A percentile compares a stretch with the other conserved stretches of the same genome.
Evolutionary conservation across 1,140 invertebrate species (phyloP).

Genomic region (Oncopodura yosiiana): DNA sequence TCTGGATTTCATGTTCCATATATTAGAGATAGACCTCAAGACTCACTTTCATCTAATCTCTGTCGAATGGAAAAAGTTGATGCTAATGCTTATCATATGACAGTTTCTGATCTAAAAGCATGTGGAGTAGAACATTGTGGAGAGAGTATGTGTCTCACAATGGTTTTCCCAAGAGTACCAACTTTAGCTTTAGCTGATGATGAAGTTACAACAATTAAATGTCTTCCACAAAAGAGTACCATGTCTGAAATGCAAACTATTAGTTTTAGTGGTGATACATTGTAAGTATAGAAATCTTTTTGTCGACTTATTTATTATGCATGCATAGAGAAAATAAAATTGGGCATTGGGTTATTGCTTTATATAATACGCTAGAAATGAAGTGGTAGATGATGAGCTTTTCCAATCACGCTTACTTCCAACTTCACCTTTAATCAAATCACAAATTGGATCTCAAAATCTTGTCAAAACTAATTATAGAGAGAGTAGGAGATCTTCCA

Average conservation of each 20-base stretch:
- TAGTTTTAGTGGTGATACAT: conserved; percentile 31
- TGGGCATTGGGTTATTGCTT: no score
- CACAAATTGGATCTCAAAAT: no score
- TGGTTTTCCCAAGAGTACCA: conserved; percentile 33
- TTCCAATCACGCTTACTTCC: no score
- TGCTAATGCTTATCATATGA: conserved; percentile 18
- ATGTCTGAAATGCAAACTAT: conserved; percentile 27
- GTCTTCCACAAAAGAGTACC: conserved; percentile 25
- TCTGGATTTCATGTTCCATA: conserved; percentile 30
- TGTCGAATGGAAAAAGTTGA: conserved; percentile 24
- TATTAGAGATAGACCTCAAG: conserved; percentile 29
- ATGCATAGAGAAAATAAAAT: background rate
- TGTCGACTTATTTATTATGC: background rate
- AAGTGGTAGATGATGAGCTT: background rate
- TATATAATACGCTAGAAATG: background rate
- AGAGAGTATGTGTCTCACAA: conserved; percentile 31
- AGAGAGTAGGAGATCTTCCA: conserved; percentile 25
- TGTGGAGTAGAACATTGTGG: conserved; percentile 34
- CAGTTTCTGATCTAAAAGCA: conserved; percentile 19
- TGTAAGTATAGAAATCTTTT: conserved; percentile 16
- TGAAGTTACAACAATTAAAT: conserved; percentile 35
- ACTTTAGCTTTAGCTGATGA: conserved; percentile 32
- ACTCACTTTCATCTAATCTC: conserved; percentile 20
- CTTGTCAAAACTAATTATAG: conserved; percentile 11
- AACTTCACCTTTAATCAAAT: no score